Evolutionary conservation across 2,888 invertebrate species (phyloP).

Genomic region (Neoascia interrupta): DNA sequence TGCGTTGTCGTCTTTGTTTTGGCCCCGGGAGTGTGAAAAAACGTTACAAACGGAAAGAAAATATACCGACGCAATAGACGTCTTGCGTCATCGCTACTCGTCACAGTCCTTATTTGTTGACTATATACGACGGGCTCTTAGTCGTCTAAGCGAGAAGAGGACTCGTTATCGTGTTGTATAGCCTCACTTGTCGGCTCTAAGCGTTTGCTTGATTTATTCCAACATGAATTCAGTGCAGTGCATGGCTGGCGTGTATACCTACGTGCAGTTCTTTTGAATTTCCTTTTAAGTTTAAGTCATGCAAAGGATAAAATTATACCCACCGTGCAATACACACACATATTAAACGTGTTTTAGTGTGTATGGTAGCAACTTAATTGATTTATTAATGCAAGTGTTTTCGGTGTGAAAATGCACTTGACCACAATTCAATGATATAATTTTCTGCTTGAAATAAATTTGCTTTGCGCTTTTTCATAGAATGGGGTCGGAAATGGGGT

Average conservation of each 20-base stretch:
- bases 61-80: constrained; percentile 36
- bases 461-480: too few species aligned
- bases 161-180: constrained; percentile 35
- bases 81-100: constrained; percentile 56
- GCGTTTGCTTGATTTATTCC: constrained; percentile 57
- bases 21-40: constrained; percentile 1
- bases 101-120: constrained; percentile 33
- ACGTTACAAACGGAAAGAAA: not conserved
- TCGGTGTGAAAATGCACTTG: constrained; percentile 23
- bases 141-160: constrained; percentile 9
- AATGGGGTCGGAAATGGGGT: too few species aligned
- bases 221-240: constrained; percentile 49
- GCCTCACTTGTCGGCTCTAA: constrained; percentile 47
- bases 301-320: too few species aligned
- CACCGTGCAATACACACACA: too few species aligned
- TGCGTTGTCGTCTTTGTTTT: constrained; percentile 49
- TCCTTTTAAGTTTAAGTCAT: too few species aligned
- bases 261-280: too few species aligned
- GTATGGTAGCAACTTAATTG: too few species aligned
- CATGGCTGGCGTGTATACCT: too few species aligned
- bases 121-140: constrained; percentile 7
- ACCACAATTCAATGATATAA: too few species aligned
- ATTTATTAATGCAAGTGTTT: constrained; percentile 55
- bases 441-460: too few species aligned
- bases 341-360: too few species aligned